These are phyloP conservation scores for Batillaria attramentaria DNA, from an alignment of 1,140 invertebrate genomes.

Conservation along the genomic window DNA sequence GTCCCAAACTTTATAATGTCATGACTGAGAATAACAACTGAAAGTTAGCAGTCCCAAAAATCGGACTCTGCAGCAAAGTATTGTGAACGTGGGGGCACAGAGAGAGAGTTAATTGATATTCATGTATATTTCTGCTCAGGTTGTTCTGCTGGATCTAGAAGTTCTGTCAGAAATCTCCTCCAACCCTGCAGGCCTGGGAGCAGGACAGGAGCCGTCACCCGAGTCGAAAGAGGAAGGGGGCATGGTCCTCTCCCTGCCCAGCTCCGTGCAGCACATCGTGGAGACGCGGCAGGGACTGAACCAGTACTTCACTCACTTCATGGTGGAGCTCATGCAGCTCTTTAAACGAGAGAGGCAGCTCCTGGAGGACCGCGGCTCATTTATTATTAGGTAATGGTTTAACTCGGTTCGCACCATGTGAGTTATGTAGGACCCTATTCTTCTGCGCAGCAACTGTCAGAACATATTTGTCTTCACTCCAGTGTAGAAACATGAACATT, in stretches of 20 bases:
- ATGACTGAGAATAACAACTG: no score
- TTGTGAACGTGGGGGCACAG: no score
- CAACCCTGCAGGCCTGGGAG: conserved; percentile 50
- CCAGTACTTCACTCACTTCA: conserved; percentile 89
- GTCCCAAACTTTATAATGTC: no score
- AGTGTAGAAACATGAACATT: no score
- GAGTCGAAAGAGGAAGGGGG: background rate
- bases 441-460: no score
- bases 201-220: background rate
- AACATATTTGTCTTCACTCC: no score
- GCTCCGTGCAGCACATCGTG: conserved; percentile 34
- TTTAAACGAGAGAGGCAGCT: conserved; percentile 89
- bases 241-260: conserved; percentile 8
- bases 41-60: no score
- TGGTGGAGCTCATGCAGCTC: conserved; percentile 86
- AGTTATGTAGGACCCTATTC: no score
- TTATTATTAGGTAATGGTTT: conserved; percentile 88
- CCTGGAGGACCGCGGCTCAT: conserved; percentile 92
- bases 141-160: conserved; percentile 90
- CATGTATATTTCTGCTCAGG: no score
- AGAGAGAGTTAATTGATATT: no score
- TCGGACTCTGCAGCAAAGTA: no score
- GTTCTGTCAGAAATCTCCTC: conserved; percentile 91
- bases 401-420: no score
- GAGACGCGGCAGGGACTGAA: conserved; percentile 55